Evolutionary conservation across 2,113 vertebrate species (phyloP), one percentile per base, ranked within the genome.

Genomic region (Canis aureus): DNA sequence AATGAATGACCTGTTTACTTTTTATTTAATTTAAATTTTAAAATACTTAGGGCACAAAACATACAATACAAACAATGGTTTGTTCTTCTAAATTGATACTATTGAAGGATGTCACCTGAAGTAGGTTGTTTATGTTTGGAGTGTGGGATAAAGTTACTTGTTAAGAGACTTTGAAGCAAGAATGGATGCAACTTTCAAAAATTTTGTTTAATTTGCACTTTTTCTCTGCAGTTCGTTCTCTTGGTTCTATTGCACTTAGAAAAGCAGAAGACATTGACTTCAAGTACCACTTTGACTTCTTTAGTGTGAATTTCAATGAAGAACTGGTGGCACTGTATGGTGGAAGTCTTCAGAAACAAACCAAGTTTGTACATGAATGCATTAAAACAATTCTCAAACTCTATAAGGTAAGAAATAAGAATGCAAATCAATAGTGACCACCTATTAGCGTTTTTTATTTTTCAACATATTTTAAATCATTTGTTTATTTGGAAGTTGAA

Each of bases 301-400:
- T 99, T 98, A 99, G 99, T 2, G 99, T 99, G 95, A 99, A 99
- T 98, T 99, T 99, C 97, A 99, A 99, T 4, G 99, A 99, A 97
- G 99, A 99, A 97, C 98, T 99, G 97, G 99, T 99, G 98, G 99
- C 99, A 0, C 92, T 99, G 2, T 99, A 99, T 19, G 99, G 99
- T 7, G 99, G 99, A 86, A 99, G 99, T 96, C 98, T 99, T 95
- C 99, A 98, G 69, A 98, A 98, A 78, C 99, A 99, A 98, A 99
- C 99, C 0, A 99, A 98, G 97, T 99, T 99, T 98, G 99, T 99
- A 60, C 99, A 99, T 3, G 99, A 99, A 88, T 99, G 99, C 99
- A 99, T 99, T 88, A 99, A 99, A 98, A 99, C 99, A 87, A 99
- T 99, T 95, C 99, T 99, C 25, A 99, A 99, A 29, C 99, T 99